phyloP scores from a whole-genome alignment of 2,888 invertebrate species.

The Thecophora atra region DNA sequence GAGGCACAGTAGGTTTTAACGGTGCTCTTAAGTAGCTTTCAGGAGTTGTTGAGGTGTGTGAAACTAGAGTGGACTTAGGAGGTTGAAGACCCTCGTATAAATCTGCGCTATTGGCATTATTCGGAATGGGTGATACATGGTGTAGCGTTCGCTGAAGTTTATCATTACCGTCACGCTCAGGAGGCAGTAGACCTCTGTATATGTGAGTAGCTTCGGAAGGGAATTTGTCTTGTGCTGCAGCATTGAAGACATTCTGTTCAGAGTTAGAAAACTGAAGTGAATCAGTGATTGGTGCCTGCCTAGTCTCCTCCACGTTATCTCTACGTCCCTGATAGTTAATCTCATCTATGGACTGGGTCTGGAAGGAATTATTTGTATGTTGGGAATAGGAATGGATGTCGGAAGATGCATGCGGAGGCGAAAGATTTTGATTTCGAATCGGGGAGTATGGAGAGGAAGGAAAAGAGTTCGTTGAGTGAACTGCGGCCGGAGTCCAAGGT shows the following conservation, averaged over 20 bases:
- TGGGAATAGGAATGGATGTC: background rate
- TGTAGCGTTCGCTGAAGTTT: no score
- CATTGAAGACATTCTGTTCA: conserved; percentile 32
- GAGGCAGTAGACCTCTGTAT: conserved; percentile 42
- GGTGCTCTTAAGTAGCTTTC: conserved; percentile 29
- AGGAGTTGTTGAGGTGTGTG: conserved; percentile 36
- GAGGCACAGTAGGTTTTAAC: conserved; percentile 26
- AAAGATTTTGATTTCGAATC: conserved; percentile 37
- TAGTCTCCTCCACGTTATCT: no score
- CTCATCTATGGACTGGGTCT: conserved; percentile 1
- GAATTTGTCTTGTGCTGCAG: conserved; percentile 9
- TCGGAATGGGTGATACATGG: background rate
- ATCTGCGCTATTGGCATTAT: conserved; percentile 32
- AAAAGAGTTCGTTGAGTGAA: conserved; percentile 33
- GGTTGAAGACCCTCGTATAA: conserved; percentile 48
- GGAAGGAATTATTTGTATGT: background rate
- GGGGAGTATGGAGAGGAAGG: background rate
- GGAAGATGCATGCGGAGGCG: conserved; percentile 36
- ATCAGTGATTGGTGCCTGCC: no score
- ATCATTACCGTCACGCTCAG: no score
- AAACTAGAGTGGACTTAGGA: conserved; percentile 39
- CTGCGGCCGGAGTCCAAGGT: conserved; percentile 29
- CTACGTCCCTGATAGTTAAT: conserved; percentile 36
- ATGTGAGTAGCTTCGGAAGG: conserved; percentile 39
- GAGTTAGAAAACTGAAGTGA: conserved; percentile 37